Conservation (phyloP, 30 jellyfish, hydroid and myxozoan species). For the Turritopsis rubra region DNA sequence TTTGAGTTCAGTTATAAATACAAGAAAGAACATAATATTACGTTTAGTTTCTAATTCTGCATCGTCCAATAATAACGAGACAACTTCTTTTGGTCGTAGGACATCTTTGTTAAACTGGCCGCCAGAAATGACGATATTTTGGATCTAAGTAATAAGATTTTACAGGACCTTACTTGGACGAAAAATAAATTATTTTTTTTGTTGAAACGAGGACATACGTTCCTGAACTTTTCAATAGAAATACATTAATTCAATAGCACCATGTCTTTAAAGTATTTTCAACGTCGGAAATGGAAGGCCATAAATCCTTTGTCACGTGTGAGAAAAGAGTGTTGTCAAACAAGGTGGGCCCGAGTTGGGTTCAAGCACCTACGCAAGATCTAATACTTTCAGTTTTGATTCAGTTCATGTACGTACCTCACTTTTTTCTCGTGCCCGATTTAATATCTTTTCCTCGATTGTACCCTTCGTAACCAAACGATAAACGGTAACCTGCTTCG, state of each 20-base stretch:
- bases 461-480: constrained; percentile 90
- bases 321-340: no score
- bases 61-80: constrained; percentile 81
- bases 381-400: no score
- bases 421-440: constrained; percentile 91
- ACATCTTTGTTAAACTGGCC: constrained; percentile 94
- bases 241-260: no score
- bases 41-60: constrained; percentile 84
- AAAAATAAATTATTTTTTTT: no score
- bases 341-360: not conserved
- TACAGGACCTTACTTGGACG: no score
- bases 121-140: constrained; percentile 90
- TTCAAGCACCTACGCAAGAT: not conserved
- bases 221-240: no score
- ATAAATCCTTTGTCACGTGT: no score
- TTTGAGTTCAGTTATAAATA: no score
- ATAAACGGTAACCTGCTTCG: constrained; percentile 91
- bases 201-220: no score
- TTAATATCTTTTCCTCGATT: constrained; percentile 80
- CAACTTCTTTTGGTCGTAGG: constrained; percentile 93
- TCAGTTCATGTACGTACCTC: constrained; percentile 77
- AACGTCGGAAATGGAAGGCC: no score
- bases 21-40: constrained; percentile 15
- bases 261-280: no score
- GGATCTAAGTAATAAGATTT: constrained; percentile 44